A percentile compares a stretch with the other conserved stretches of the same genome.
phyloP scores from a whole-genome alignment of 2,888 invertebrate species.

The Smittia aterrima region DNA sequence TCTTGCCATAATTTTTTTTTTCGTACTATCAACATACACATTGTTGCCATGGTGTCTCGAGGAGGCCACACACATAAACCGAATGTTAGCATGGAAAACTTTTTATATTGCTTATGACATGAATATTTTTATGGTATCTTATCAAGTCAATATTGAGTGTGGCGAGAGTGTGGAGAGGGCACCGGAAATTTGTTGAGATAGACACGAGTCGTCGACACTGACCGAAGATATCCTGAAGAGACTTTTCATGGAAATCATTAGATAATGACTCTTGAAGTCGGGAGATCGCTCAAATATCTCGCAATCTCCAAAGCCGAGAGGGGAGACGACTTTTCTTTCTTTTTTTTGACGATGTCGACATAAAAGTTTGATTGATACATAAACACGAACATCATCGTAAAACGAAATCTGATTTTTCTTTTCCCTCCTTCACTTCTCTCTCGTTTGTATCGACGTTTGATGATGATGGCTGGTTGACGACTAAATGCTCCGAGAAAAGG shows the following conservation, averaged over 20 bases:
- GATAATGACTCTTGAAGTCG: conserved; percentile 8
- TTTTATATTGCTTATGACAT: conserved; percentile 37
- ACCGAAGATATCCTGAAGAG: not conserved
- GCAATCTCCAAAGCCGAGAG: not conserved
- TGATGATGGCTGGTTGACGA: conserved; percentile 26
- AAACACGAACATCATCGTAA: conserved; percentile 41
- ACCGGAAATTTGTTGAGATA: not conserved
- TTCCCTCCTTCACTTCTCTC: not conserved
- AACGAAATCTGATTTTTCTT: conserved; percentile 5
- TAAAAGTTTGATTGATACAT: conserved; percentile 42
- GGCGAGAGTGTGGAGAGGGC: no score
- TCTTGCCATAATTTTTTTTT: conserved; percentile 13
- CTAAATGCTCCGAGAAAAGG: conserved; percentile 8
- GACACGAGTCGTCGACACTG: not conserved
- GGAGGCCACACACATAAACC: not conserved
- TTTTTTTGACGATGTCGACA: not conserved
- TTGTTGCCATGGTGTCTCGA: conserved; percentile 32
- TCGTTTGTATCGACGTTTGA: not conserved
- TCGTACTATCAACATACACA: not conserved
- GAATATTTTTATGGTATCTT: conserved; percentile 37
- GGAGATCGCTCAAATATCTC: not conserved
- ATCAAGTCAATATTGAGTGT: conserved; percentile 5
- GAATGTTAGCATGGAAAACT: not conserved
- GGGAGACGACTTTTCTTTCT: not conserved
- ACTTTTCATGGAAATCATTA: conserved; percentile 12